phyloP scores from a whole-genome alignment of 2,888 invertebrate species.

The Lepidochitona cinerea region DNA sequence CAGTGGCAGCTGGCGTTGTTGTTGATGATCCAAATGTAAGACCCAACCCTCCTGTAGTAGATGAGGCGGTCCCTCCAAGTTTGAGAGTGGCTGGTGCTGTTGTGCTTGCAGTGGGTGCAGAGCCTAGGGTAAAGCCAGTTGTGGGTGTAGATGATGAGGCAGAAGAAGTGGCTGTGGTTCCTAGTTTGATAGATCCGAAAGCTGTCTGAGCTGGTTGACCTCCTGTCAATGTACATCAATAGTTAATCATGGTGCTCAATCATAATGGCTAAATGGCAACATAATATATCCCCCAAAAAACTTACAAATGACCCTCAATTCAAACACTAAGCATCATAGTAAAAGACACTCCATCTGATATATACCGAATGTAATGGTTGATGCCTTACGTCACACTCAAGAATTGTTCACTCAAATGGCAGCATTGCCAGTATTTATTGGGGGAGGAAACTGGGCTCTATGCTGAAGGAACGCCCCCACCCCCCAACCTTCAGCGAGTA shows the following conservation, averaged over 20 bases:
- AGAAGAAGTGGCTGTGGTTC: constrained; percentile 23
- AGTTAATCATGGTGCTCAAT: not conserved
- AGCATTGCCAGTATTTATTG: too few relatives aligned
- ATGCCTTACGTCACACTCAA: too few relatives aligned
- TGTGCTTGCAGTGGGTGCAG: constrained; percentile 35
- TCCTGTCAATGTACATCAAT: not conserved
- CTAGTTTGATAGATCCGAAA: constrained; percentile 11
- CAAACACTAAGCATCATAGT: too few relatives aligned
- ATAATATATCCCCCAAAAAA: too few relatives aligned
- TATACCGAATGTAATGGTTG: too few relatives aligned
- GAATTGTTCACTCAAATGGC: too few relatives aligned
- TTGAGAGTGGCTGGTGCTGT: constrained; percentile 19
- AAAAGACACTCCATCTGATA: too few relatives aligned
- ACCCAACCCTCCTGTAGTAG: constrained; percentile 18
- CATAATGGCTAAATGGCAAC: too few relatives aligned
- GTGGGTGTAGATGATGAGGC: constrained; percentile 34
- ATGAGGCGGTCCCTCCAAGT: constrained; percentile 25
- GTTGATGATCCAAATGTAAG: not conserved
- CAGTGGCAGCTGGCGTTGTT: constrained; percentile 9
- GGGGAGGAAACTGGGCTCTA: too few relatives aligned
- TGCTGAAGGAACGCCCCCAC: too few relatives aligned
- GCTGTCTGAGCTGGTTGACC: not conserved
- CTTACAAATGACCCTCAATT: too few relatives aligned
- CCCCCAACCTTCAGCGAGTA: too few relatives aligned
- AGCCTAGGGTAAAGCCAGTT: constrained; percentile 15